These are phyloP conservation scores for Globodera rostochiensis DNA, from an alignment of 1,140 invertebrate species.

Conservation along the genomic window DNA sequence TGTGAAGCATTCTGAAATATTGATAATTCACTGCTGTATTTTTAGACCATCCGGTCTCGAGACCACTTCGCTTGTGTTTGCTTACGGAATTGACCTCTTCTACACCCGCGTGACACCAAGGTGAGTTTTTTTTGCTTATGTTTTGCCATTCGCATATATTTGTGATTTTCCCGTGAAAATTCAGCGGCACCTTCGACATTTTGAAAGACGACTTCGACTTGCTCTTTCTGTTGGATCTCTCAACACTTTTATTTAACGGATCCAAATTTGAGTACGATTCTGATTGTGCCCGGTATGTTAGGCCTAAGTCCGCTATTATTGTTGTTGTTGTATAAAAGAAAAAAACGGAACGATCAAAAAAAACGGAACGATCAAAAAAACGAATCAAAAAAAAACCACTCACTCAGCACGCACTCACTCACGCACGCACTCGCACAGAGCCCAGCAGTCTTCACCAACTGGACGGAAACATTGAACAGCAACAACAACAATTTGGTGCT, in stretches of 20 bases:
- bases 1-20: too few relatives aligned
- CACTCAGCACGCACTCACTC: too few relatives aligned
- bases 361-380: too few relatives aligned
- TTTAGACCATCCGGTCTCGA: constrained; percentile 88
- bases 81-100: constrained; percentile 94
- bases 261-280: neutral
- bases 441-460: too few relatives aligned
- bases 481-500: too few relatives aligned
- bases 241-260: too few relatives aligned
- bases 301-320: neutral
- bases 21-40: constrained; percentile 68
- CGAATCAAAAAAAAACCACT: too few relatives aligned
- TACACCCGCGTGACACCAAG: constrained; percentile 88
- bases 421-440: too few relatives aligned
- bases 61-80: constrained; percentile 90
- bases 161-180: neutral
- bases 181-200: constrained; percentile 94
- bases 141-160: neutral
- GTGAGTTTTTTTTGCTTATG: constrained; percentile 2
- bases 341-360: too few relatives aligned
- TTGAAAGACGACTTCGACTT: constrained; percentile 98
- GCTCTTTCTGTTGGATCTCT: neutral
- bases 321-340: too few relatives aligned
- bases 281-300: neutral
- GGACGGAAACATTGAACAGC: too few relatives aligned